Evolutionary conservation across 2,888 invertebrate species (phyloP), one percentile per base, ranked within the genome.

Genomic region (Hirtodrosophila duncani): DNA sequence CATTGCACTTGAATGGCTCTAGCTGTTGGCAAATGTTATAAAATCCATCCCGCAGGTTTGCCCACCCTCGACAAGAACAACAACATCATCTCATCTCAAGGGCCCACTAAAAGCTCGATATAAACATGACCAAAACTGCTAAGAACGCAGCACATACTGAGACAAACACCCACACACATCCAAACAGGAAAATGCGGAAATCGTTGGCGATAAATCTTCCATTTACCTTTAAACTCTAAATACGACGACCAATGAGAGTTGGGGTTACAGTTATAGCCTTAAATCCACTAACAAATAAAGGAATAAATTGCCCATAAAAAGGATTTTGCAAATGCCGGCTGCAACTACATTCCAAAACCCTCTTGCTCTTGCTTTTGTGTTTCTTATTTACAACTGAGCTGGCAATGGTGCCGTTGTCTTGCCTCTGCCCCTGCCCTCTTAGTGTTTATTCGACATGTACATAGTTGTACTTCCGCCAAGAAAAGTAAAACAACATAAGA

Each of bases 271-370:
- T 60, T 57, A 63, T 60, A 80, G 64, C 67, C 61, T 69, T 77
- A 77, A 81, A 77, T 77, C 81, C 77, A 78, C 81, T 78, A 78
- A 81, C 77, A 77, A 77, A 77, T 77, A 78, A 77, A 66, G 78
- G 70, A 77, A 78, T 81, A 77, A 81, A 77, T 77, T 78, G 81
- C 67, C 77, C 77, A 77, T 81, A 77, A 77, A 78, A 81, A 81
- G 79, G 81, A 81, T 78, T 78, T 78, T 74, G 62, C 74, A 72
- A 74, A 79, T 75, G 79, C 79, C 64, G 75, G 30, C 58, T 75
- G 62, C 71, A 62, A 58, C 67, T 62, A 58, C 67, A 64, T 53
- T 56, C 50, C 49, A 68, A 67, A 44, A 11, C 36, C 29, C 63
- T 27, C 49, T 30, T 61, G 55, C 58, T 49, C 46, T 65, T 56